Evolutionary conservation across 2,888 invertebrate genomes (phyloP), one percentile per base, ranked within the genome.

Genomic region (Heliconius ismenius): DNA sequence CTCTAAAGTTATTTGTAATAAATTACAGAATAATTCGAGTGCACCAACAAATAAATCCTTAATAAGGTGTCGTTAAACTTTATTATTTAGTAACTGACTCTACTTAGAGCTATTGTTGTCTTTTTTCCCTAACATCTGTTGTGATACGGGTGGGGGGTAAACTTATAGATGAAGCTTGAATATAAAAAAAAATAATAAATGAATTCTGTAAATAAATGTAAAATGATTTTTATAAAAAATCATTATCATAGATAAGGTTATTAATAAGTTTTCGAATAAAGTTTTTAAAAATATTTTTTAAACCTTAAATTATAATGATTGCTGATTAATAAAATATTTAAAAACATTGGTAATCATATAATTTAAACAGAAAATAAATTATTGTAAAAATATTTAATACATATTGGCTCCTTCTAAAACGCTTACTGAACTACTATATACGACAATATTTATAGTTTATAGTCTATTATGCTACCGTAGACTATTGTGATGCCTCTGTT

Each of bases 1-100:
- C 83, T 83, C 84, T 81, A 83, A 86, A 88, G 90, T 91, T 92
- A 93, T 94, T 93, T 91, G 93, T 94, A 92, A 94, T 93, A 94
- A 93, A 93, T 93, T 91, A 92, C 83, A 85, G 84, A 89, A 92
- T 93, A 91, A 92, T 92, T 92, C 91, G 88, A 81, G 81, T 81
- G 81, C 79, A 83, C 87, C 88, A 89, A 92, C 91, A 91, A 92
- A 93, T 94, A 94, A 91, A 93, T 92, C 88, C 89, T 90, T 93
- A 93, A 92, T 93, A 93, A 92, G 92, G 92, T 83, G 83, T 84
- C 83, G 83, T 84, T 84, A 84, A 84, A 84, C 81, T 84, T 84
- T 84, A 84, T 84, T 84, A 84, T 84, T 84, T 84, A 83, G 82
- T 83, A 83, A 84, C 84, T 83, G 83, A 82, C 90, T 91, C 90